Evolutionary conservation across 2,797 vertebrate genomes (phyloP), one percentile per base, ranked within the genome.

Genomic region (Dicrostonyx torquatus): DNA sequence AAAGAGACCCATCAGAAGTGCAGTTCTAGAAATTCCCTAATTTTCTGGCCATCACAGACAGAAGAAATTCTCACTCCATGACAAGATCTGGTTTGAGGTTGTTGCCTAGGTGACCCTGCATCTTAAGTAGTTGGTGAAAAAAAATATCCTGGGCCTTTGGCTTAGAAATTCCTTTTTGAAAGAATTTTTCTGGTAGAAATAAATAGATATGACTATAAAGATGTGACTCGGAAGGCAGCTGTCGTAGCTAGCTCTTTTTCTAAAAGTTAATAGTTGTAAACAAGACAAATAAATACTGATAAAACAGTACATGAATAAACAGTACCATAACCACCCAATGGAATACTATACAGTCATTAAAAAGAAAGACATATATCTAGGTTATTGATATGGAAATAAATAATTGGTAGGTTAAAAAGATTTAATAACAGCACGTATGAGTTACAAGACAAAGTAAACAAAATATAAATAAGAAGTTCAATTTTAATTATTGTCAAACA

Each of bases 1-100:
- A 90, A 94, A 97, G 87, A 91, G 87, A 86, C 55, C 91, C 73
- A 91, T 94, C 87, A 90, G 60, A 95, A 86, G 82, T 37, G 55
- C 50, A 55, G 60, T 76, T 95, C 68, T 84, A 40, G 75, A 96
- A 96, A 96, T 94, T n/a, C 88, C 70, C 76, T 95, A 95, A 95
- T 97, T 96, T 96, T 86, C 79, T 68, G 90, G 76, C 83, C 94
- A 92, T 96, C 84, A 43, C 37, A 50, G 11, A 90, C 66, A 85
- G 55, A 91, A 72, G 89, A 87, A 93, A 93, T 94, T 96, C 87
- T 95, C 79, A 66, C 80, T 85, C 29, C 17, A 91, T 95, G 53
- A 90, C 53, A 88, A 93, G 66, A 84, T 94, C 37, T 91, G n/a
- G 43, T 89, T 94, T 78, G 68, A 88, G 90, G 78, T 62, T 68